Conservation (phyloP, 2,113 vertebrate genomes). For the Actenoides hombroni region DNA sequence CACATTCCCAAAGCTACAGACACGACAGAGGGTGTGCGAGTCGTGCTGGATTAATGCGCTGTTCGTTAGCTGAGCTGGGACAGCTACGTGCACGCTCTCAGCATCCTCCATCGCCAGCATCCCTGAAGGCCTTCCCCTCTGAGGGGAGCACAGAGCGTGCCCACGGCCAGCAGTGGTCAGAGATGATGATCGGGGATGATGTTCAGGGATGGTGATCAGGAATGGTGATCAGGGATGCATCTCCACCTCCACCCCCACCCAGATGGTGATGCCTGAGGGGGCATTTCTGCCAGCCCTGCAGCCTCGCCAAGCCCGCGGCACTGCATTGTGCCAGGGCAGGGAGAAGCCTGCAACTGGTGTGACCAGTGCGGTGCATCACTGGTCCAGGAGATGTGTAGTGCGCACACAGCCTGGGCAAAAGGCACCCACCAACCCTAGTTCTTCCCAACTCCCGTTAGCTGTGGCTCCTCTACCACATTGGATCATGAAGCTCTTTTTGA, state of each 20-base stretch:
- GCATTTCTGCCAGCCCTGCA: background rate
- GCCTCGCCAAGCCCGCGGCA: accelerated
- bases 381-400: background rate
- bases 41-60: background rate
- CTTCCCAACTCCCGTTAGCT: background rate
- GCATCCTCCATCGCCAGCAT: background rate
- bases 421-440: background rate
- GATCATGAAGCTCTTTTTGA: background rate
- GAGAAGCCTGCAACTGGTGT: background rate
- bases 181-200: background rate
- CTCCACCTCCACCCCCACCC: too few relatives aligned
- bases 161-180: background rate
- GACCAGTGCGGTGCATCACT: accelerated
- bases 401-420: background rate
- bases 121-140: background rate
- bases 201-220: background rate
- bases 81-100: accelerated
- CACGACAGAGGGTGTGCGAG: background rate
- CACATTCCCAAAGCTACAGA: accelerated
- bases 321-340: background rate
- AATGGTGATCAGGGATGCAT: background rate
- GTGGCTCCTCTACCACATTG: background rate
- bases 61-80: background rate
- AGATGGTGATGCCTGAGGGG: background rate
- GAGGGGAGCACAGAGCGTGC: background rate